These are phyloP conservation scores for Acleris sparsana DNA, from an alignment of 2,888 invertebrate species.

Conservation along the genomic window DNA sequence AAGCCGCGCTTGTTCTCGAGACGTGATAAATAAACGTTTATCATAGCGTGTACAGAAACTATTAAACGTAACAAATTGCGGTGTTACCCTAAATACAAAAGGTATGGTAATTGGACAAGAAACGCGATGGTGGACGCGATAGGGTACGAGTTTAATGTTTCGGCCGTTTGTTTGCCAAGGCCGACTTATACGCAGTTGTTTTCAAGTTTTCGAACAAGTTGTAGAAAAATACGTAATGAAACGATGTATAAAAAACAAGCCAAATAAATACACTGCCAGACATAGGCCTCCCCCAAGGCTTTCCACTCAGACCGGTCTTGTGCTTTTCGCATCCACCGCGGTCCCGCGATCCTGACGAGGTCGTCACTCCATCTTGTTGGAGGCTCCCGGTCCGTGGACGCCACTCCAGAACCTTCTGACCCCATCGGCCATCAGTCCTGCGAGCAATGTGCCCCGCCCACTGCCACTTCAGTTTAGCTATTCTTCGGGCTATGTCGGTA, in stretches of 20 bases:
- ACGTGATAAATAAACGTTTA: not conserved
- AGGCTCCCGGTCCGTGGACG: too few species aligned
- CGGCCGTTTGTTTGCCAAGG: constrained; percentile 15
- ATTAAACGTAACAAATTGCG: constrained; percentile 6
- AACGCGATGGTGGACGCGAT: constrained; percentile 23
- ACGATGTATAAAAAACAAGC: not conserved
- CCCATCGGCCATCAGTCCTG: too few species aligned
- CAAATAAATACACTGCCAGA: too few species aligned
- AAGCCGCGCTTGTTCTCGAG: not conserved
- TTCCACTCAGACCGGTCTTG: too few species aligned
- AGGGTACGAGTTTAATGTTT: constrained; percentile 16
- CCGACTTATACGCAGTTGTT: not conserved
- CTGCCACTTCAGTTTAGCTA: too few species aligned
- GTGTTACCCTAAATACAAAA: constrained; percentile 8
- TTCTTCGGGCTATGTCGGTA: too few species aligned
- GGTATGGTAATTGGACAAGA: constrained; percentile 26
- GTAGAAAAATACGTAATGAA: not conserved
- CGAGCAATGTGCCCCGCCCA: too few species aligned
- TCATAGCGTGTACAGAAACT: constrained; percentile 21
- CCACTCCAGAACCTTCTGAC: too few species aligned
- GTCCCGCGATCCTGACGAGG: too few species aligned
- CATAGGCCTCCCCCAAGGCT: too few species aligned
- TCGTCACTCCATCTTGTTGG: too few species aligned
- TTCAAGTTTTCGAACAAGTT: not conserved
- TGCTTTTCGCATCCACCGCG: too few species aligned